Evolutionary conservation across 2,113 vertebrate species (phyloP), one percentile per base, ranked within the genome.

Genomic region (Conger conger): DNA sequence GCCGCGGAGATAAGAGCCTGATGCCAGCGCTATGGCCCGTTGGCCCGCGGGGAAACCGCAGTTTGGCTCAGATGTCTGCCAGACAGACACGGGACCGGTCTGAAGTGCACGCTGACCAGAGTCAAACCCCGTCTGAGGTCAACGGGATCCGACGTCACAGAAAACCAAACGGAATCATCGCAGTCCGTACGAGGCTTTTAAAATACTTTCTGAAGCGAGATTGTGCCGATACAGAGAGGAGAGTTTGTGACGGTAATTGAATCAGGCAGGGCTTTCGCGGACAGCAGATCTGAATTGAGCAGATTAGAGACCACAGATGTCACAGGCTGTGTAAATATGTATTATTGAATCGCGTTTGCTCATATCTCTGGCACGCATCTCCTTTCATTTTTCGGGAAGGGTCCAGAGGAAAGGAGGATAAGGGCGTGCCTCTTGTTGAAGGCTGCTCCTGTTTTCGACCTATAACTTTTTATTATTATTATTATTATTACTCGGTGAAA

Each of bases 191-290:
- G 17, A 38, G 80, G 60, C 83, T 88, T 88, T 89, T 87, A 85
- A 87, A 88, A 88, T 83, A 84, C 80, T 83, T 79, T 85, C 83
- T 87, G 83, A n/a, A 78, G 1, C 33, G 82, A 68, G 84, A 68
- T 86, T 87, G 80, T 86, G 79, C 84, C 38, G 87, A 90, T 63
- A 37, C 86, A 85, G 81, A 86, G 77, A 57, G 86, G 86, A 68
- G 86, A 9, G 60, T 87, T 89, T 86, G 83, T 76, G 86, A 81
- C 81, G 83, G 78, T 90, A 86, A 84, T 76, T 86, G 87, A 88
- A 73, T 73, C 27, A 73, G 33, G 68, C 68, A 33, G 27, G 27
- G 27, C 27, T 73, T 11, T 73, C 68, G 27, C 68, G 2, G n/a
- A 73, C 68, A 73, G 6, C 20, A 89, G 87, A 88, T 73, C n/a